Percentiles rank a stretch among this genome's conserved stretches.
Conservation (phyloP, 2,797 vertebrate species). For the Rhincodon typus region DNA sequence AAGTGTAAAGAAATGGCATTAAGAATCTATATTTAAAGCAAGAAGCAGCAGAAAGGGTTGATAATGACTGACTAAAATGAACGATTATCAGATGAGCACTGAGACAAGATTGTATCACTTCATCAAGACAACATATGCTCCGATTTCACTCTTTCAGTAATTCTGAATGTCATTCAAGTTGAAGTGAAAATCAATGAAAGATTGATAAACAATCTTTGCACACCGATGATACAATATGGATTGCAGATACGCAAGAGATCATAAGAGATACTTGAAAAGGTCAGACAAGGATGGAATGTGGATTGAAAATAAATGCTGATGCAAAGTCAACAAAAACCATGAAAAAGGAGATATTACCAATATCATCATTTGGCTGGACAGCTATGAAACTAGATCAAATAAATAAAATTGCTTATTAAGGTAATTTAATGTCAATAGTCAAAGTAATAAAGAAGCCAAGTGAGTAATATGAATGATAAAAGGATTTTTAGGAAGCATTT, state of each 20-base stretch:
- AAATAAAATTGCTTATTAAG: background rate
- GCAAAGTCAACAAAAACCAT: background rate
- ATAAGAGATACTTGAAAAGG: background rate
- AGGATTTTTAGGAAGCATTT: background rate
- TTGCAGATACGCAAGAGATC: background rate
- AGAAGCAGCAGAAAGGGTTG: background rate
- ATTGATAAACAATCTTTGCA: background rate
- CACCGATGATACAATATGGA: background rate
- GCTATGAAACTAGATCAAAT: background rate
- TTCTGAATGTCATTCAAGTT: background rate
- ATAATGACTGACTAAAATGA: background rate
- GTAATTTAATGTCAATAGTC: background rate
- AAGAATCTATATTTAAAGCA: background rate
- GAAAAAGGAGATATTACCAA: background rate
- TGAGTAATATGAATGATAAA: background rate
- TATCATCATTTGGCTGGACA: background rate
- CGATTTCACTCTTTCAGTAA: background rate
- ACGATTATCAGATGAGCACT: background rate
- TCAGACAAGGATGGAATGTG: background rate
- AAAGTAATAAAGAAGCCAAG: background rate
- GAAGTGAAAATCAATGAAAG: constrained; percentile 22
- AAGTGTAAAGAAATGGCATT: background rate
- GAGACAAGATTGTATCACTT: background rate
- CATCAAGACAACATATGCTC: background rate
- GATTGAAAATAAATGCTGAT: background rate